Percentiles rank a stretch among this genome's conserved stretches.
Evolutionary conservation across 2,888 invertebrate genomes (phyloP).

Genomic region (Megalurothrips usitatus): DNA sequence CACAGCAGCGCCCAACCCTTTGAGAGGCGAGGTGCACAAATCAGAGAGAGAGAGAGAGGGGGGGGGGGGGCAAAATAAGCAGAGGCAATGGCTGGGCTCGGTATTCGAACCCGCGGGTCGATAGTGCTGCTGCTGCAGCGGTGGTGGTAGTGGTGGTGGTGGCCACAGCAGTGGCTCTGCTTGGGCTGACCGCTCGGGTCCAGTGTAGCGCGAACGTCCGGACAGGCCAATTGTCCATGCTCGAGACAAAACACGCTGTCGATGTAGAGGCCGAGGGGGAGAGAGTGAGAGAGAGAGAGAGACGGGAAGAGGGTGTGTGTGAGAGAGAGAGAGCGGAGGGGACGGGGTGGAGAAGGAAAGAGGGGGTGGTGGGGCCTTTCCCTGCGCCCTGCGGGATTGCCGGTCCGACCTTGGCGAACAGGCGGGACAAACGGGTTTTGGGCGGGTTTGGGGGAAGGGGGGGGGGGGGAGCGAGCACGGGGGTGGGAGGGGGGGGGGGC

Average conservation of each 20-base stretch:
- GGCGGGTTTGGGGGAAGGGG: not conserved
- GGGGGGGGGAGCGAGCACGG: not conserved
- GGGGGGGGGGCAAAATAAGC: not conserved
- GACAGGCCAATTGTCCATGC: no score
- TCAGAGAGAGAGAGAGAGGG: not conserved
- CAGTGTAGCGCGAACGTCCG: not conserved
- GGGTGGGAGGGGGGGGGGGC: not conserved
- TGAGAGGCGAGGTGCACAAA: not conserved
- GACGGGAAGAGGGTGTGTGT: not conserved
- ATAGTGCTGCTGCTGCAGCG: no score
- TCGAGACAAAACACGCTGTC: no score
- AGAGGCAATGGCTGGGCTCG: no score
- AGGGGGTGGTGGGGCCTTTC: not conserved
- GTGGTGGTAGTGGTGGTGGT: no score
- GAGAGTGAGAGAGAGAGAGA: no score
- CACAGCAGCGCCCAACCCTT: no score
- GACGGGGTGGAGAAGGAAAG: not conserved
- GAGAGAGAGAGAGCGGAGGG: not conserved
- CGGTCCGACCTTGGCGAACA: not conserved
- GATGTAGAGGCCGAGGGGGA: no score
- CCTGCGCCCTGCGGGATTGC: not conserved
- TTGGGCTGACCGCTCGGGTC: not conserved
- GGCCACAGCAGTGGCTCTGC: no score
- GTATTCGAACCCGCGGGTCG: no score
- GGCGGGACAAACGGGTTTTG: not conserved